Evolutionary conservation across 2,888 invertebrate species (phyloP).

Genomic region (Euzetes globulus): DNA sequence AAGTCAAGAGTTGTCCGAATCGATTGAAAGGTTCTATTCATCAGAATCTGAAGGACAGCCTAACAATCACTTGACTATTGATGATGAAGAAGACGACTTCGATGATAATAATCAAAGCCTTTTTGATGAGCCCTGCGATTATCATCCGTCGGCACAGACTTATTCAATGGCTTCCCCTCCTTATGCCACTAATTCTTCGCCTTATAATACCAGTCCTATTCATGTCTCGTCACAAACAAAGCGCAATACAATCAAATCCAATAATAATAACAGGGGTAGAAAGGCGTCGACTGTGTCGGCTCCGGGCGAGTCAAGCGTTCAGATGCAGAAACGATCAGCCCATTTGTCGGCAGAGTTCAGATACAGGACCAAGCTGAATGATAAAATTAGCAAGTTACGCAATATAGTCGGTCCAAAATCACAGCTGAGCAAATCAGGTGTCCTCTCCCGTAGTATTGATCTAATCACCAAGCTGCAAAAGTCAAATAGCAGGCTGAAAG

Average conservation of each 20-base stretch:
- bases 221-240: neutral
- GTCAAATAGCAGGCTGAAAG: neutral
- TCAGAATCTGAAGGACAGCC: neutral
- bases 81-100: neutral
- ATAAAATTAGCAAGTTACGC: conserved; percentile 25
- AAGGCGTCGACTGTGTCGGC: neutral
- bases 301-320: neutral
- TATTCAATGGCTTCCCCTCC: neutral
- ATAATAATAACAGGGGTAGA: neutral
- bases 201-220: neutral
- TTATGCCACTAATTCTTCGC: neutral
- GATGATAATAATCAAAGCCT: neutral
- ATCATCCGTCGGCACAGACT: neutral
- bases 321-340: conserved; percentile 30
- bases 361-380: conserved; percentile 33
- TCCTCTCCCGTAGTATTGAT: conserved; percentile 26
- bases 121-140: neutral
- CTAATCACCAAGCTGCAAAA: conserved; percentile 26
- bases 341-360: conserved; percentile 34
- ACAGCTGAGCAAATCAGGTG: conserved; percentile 32
- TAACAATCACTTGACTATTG: neutral
- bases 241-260: neutral
- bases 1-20: neutral
- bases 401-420: conserved; percentile 18
- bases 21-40: neutral